Percentiles rank a stretch among this genome's conserved stretches.
Evolutionary conservation across 2,797 vertebrate species (phyloP).

Genomic region (Sparus aurata): DNA sequence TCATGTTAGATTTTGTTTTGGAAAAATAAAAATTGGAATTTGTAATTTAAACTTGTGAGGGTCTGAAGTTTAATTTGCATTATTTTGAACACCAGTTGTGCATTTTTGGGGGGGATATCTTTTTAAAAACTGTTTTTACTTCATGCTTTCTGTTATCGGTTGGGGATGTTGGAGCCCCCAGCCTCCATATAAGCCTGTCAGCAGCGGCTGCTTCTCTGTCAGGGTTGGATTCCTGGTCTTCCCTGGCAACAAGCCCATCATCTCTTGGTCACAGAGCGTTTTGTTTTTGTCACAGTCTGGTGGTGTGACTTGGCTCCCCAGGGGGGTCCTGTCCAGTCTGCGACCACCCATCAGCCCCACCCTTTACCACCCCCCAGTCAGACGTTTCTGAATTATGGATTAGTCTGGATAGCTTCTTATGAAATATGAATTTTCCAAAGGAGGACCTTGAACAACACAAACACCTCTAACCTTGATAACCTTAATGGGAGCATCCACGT

Average conservation of each 20-base stretch:
- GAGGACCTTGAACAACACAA: conserved; percentile 36
- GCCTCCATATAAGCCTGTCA: conserved; percentile 30
- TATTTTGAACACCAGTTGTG: background rate
- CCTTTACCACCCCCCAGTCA: conserved; percentile 57
- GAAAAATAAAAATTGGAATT: conserved; percentile 65
- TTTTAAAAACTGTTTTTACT: background rate
- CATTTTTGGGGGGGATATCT: background rate
- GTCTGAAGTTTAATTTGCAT: background rate
- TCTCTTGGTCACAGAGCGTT: conserved; percentile 64
- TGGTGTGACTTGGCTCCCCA: conserved; percentile 68
- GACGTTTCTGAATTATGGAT: conserved; percentile 83
- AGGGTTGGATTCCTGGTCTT: conserved; percentile 57
- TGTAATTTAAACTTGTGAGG: conserved; percentile 21
- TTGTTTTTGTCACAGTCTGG: conserved; percentile 77
- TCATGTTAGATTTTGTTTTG: conserved; percentile 52
- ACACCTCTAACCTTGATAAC: conserved; percentile 21
- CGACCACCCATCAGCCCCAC: conserved; percentile 58
- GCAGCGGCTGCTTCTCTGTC: conserved; percentile 47
- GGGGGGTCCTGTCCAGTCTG: conserved; percentile 60
- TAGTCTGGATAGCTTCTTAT: conserved; percentile 76
- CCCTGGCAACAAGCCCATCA: conserved; percentile 80
- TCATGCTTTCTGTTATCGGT: background rate
- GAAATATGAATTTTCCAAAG: conserved; percentile 80
- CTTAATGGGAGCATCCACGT: background rate
- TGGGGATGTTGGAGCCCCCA: conserved; percentile 7